Evolutionary conservation across 2,888 invertebrate genomes (phyloP).

Genomic region (Punctoribates punctum): DNA sequence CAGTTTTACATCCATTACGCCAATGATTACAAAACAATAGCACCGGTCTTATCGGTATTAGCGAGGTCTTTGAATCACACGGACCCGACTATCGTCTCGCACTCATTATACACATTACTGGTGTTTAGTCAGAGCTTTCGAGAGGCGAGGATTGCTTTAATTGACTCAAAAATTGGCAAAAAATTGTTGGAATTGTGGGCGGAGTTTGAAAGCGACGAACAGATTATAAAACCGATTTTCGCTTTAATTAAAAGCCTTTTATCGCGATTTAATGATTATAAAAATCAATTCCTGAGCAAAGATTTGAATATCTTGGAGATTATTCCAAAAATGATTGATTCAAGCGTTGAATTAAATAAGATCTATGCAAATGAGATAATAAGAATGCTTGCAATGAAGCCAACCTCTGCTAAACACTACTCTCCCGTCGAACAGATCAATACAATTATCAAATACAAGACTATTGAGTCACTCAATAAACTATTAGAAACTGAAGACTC

Average conservation of each 20-base stretch:
- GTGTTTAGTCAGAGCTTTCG: background rate
- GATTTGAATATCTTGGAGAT: background rate
- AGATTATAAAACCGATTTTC: slow-evolving; percentile 1
- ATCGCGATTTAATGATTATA: background rate
- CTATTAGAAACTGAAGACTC: background rate
- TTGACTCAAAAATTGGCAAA: background rate
- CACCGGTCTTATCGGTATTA: background rate
- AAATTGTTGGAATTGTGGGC: background rate
- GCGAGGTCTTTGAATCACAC: background rate
- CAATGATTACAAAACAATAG: background rate
- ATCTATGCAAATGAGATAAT: background rate
- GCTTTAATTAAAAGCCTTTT: background rate
- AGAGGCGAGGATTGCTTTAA: background rate
- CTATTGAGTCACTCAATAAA: background rate
- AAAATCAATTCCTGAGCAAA: background rate
- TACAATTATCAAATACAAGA: background rate
- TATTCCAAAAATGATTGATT: background rate
- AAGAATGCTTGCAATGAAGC: slow-evolving; percentile 9
- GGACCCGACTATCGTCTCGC: background rate
- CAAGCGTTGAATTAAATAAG: background rate
- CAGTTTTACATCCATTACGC: slow-evolving; percentile 1
- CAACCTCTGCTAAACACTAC: background rate
- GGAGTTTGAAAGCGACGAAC: background rate
- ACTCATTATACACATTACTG: background rate
- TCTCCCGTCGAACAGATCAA: background rate